Conservation (phyloP, 2,888 invertebrate species). For the Mesopsocus fuscifrons region DNA sequence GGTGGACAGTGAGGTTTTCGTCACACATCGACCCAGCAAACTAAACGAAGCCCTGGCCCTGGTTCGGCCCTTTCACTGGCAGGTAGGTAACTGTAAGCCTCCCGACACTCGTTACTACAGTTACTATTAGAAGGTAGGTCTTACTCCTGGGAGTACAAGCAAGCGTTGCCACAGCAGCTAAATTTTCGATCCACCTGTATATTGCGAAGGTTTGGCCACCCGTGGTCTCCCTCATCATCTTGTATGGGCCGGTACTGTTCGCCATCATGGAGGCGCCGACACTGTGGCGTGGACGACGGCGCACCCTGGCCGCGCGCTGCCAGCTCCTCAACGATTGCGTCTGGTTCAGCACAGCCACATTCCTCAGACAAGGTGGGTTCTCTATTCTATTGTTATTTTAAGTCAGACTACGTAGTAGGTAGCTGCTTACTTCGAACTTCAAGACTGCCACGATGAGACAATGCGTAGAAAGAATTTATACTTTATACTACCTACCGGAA, state of each 20-base stretch:
- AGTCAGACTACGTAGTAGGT: too few relatives aligned
- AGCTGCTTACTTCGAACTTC: too few relatives aligned
- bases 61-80: conserved; percentile 50
- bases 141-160: too few relatives aligned
- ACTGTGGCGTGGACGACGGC: conserved; percentile 25
- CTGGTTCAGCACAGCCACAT: conserved; percentile 52
- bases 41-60: conserved; percentile 55
- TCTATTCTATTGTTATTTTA: background rate
- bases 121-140: too few relatives aligned
- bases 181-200: too few relatives aligned
- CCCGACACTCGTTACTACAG: too few relatives aligned
- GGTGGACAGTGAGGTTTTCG: conserved; percentile 57
- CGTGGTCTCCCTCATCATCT: conserved; percentile 38
- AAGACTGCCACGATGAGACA: too few relatives aligned
- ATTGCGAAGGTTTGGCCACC: conserved; percentile 64
- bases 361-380: conserved; percentile 46
- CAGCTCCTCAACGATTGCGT: conserved; percentile 38
- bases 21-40: conserved; percentile 52
- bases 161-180: too few relatives aligned
- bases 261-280: conserved; percentile 42
- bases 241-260: conserved; percentile 51
- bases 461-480: too few relatives aligned
- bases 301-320: conserved; percentile 10
- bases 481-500: too few relatives aligned
- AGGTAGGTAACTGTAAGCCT: conserved; percentile 36